Base-by-base conservation (phyloP, 2,113 vertebrate genomes). In the Odontophorus gujanensis region DNA sequence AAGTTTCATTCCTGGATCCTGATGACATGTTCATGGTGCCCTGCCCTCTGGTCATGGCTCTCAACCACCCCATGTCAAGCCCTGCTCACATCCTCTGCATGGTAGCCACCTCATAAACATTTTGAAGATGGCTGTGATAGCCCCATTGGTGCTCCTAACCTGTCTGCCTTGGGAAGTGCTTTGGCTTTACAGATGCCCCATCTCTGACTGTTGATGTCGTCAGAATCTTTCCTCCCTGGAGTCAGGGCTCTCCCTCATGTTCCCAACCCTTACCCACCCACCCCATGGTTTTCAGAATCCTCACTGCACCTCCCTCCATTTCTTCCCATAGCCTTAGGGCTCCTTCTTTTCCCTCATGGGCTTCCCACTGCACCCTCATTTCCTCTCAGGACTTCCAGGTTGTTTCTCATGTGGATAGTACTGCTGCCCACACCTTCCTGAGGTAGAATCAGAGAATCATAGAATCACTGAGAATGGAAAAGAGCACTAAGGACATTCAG, bases 41-140 rank as follows among this genome's bases (percentile, higher is more conserved):
- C 19, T 26, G 15, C 19, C 6, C 13, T 81, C 30, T 38, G 38
- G 14, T 19, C 14, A 58, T 0, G 0, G 6, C 24, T 69, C 24
- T 20, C 0, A 21, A 0, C 53, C 8, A n/a, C 9, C 12, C 26
- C 0, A 32, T 38, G 43, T 6, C 0, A 1, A 73, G 7, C 18
- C 32, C 12, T 73, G 38, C 51, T 61, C 8, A 13, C n/a, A 19
- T 30, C 30, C 74, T 53, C 53, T 67, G 81, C n/a, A 16, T 30
- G 45, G 7, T 13, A 40, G 24, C 17, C 69, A 17, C 19, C 30
- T 63, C 18, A 38, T 59, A 26, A 22, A 18, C 9, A 10, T 53
- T 59, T n/a, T 72, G 51, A 30, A 59, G 28, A 38, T 17, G 21
- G 20, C 5, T 43, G 24, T 47, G 32, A 28, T 19, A 21, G 42